Evolutionary conservation across 2,797 vertebrate species (phyloP).

Genomic region (Sebastes matsubarae): DNA sequence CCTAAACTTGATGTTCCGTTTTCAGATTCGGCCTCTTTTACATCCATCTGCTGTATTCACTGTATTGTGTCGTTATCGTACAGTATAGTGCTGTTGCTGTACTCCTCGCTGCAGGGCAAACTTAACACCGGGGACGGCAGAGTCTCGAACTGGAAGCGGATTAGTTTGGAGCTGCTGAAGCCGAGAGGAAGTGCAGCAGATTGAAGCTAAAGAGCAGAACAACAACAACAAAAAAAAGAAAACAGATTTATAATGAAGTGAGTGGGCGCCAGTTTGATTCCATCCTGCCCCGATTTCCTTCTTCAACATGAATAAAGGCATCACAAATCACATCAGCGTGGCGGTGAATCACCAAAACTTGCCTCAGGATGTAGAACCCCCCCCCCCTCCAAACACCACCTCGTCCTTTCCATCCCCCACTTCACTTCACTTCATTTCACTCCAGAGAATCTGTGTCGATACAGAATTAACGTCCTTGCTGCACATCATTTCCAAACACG

Average conservation of each 20-base stretch:
- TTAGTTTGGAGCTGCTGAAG: slow-evolving; percentile 28
- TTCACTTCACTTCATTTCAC: slow-evolving; percentile 2
- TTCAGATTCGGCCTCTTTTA: not conserved
- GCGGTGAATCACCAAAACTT: slow-evolving; percentile 62
- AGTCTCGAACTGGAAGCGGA: slow-evolving; percentile 30
- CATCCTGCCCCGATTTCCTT: slow-evolving; percentile 42
- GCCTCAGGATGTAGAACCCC: slow-evolving; percentile 39
- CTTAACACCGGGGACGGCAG: not conserved
- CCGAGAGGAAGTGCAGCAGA: slow-evolving; percentile 33
- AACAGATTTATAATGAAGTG: slow-evolving; percentile 58
- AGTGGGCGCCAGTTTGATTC: slow-evolving; percentile 59
- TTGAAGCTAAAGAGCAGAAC: slow-evolving; percentile 50
- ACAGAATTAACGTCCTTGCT: slow-evolving; percentile 20
- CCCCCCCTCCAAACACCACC: not conserved
- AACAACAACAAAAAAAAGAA: slow-evolving; percentile 2
- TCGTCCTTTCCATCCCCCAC: not conserved
- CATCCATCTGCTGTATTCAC: not conserved
- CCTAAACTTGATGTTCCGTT: not conserved
- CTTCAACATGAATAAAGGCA: slow-evolving; percentile 55
- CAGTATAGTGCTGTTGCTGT: not conserved
- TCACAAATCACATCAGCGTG: slow-evolving; percentile 56
- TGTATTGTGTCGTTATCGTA: not conserved
- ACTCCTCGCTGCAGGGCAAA: slow-evolving; percentile 5
- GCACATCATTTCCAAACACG: slow-evolving; percentile 20
- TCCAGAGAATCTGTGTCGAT: slow-evolving; percentile 19